phyloP scores from a whole-genome alignment of 1,140 invertebrate species.

The Armadillidium nasatum region DNA sequence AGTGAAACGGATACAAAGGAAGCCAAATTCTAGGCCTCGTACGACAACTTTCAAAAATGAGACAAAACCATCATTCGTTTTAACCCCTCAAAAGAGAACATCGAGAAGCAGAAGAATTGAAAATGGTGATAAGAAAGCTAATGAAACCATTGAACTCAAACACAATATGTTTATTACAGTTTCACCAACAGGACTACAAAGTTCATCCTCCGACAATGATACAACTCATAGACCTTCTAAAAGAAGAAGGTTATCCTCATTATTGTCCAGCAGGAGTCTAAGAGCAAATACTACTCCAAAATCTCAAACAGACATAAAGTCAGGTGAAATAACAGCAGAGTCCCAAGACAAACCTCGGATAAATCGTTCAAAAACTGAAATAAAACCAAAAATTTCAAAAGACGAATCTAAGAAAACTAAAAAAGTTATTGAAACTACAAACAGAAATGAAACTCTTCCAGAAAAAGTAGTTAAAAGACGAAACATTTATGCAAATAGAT shows the following conservation, averaged over 20 bases:
- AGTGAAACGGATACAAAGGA: too few species aligned
- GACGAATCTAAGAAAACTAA: too few species aligned
- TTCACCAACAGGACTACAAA: background rate
- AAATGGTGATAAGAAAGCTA: background rate
- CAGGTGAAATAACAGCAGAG: too few species aligned
- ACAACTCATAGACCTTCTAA: background rate
- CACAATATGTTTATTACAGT: background rate
- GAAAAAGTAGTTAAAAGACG: background rate
- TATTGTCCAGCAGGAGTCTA: background rate
- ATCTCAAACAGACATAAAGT: background rate
- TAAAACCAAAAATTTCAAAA: too few species aligned
- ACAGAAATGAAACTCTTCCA: background rate
- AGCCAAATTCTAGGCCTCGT: too few species aligned
- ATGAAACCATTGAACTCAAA: background rate
- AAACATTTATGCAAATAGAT: background rate
- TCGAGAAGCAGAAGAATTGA: background rate
- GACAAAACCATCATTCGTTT: background rate
- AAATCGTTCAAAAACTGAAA: too few species aligned
- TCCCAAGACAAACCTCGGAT: too few species aligned
- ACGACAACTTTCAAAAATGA: background rate
- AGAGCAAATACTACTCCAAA: background rate
- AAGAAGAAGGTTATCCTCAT: background rate
- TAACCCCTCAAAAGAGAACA: background rate
- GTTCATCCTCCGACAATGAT: background rate
- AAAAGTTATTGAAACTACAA: background rate